Evolutionary conservation across 2,888 invertebrate species (phyloP).

Genomic region (Desoria tigrina): DNA sequence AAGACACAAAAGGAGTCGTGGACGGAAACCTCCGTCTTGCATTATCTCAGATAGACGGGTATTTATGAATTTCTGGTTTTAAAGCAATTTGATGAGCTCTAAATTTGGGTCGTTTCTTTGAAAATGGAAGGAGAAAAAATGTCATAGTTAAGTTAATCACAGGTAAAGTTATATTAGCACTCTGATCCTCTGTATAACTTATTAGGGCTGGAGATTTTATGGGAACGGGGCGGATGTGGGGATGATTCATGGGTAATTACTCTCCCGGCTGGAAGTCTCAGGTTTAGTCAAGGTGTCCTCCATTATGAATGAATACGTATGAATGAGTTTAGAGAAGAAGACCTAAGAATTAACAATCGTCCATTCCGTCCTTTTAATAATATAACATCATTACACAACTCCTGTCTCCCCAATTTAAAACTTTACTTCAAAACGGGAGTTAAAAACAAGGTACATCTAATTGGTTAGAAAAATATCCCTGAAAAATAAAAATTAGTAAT

Average conservation of each 20-base stretch:
- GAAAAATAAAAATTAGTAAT: too few relatives aligned
- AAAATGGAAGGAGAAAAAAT: constrained; percentile 17
- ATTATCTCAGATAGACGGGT: too few relatives aligned
- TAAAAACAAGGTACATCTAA: too few relatives aligned
- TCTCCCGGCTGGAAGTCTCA: constrained; percentile 52
- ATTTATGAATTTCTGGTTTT: not conserved
- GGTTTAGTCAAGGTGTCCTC: constrained; percentile 48
- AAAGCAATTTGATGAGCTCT: constrained; percentile 39
- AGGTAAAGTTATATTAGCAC: not conserved
- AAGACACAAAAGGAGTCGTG: not conserved
- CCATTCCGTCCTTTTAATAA: not conserved
- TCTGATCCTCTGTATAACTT: not conserved
- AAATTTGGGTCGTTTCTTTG: constrained; percentile 37
- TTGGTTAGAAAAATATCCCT: too few relatives aligned
- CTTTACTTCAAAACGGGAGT: too few relatives aligned
- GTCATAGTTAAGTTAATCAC: constrained; percentile 10
- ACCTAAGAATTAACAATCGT: constrained; percentile 28
- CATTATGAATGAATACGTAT: constrained; percentile 37
- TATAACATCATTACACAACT: too few relatives aligned
- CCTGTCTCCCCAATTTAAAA: too few relatives aligned
- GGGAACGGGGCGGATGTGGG: constrained; percentile 48
- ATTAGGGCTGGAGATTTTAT: constrained; percentile 22
- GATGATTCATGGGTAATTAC: constrained; percentile 54
- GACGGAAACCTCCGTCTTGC: not conserved
- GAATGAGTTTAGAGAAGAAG: constrained; percentile 35